phyloP scores from a whole-genome alignment of 1,140 invertebrate genomes.

The Brachionus calyciflorus region DNA sequence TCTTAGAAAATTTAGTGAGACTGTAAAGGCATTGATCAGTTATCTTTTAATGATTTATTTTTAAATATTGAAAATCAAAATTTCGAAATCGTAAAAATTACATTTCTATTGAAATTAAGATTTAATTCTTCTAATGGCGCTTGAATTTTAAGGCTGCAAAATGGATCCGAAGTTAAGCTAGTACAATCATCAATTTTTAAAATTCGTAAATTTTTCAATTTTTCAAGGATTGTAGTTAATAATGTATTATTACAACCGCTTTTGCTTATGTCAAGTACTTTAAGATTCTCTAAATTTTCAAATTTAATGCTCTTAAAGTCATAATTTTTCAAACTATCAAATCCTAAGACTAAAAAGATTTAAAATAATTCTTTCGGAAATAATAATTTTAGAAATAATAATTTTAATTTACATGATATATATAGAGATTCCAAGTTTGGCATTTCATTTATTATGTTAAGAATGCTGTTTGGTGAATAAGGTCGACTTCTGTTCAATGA shows the following conservation, averaged over 20 bases:
- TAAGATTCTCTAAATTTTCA: background rate
- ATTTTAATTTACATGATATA: background rate
- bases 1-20: background rate
- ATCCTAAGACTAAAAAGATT: background rate
- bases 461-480: background rate
- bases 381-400: background rate
- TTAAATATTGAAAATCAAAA: background rate
- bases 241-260: background rate
- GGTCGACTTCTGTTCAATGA: background rate
- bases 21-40: conserved; percentile 8
- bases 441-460: background rate
- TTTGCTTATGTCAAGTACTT: background rate
- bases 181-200: background rate
- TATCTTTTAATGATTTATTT: conserved; percentile 3
- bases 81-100: background rate
- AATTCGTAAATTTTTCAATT: background rate
- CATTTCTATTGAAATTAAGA: conserved; percentile 26
- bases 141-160: background rate
- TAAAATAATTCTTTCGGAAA: background rate
- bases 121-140: conserved; percentile 30
- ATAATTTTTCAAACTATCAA: conserved; percentile 8
- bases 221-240: background rate
- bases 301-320: background rate
- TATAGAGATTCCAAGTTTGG: background rate
- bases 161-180: background rate